Base-by-base conservation (phyloP, 1,140 invertebrate species). In the Solen grandis region DNA sequence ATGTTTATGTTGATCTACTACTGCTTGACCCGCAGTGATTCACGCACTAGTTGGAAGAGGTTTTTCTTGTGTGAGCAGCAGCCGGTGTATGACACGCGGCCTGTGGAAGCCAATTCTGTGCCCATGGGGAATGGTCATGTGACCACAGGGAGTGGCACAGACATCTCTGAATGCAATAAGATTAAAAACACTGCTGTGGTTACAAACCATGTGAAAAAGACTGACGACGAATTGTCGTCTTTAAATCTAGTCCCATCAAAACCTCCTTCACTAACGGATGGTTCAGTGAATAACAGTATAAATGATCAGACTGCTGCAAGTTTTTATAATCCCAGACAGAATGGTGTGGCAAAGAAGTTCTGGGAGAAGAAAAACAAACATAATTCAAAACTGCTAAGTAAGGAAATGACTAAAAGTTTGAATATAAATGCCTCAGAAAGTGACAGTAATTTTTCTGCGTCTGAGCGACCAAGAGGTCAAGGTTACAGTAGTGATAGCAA, bases 261-360 rank as follows among this genome's bases (percentile, higher is more conserved):
- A 41, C 87, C 90, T 25, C 85, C 88, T 2, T 87, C 90, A 25
- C 72, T 86, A 14, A 86, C 84, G 36, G 88, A 91, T 77, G 81
- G 84, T 46, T 89, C 90, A 13, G 63, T 89, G 66, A 85, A 69
- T 54, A 88, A 88, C 78, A 95, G 95, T 0, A 95, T 97, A 63
- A 86, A 90, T 38, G 76, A 86, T 27, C 46, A 66, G 16, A 74
- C 55, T 63, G 82, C 76, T 52, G 84, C 88, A 85, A 94, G 96
- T 91, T 98, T 98, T 91, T 98, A 98, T 88, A 97, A 98, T 93
- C 96, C 97, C 0, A 96, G 96, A 88, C 97, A 98, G 90, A 97
- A 96, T 90, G 97, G 96, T 19, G 96, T 97, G 0, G 97, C 97
- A 0, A 94, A 96, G 80, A 97, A 97, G 86, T 98, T 97, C 91